Base-by-base conservation (phyloP, 2,888 invertebrate species). In the Matsumyia berberina region DNA sequence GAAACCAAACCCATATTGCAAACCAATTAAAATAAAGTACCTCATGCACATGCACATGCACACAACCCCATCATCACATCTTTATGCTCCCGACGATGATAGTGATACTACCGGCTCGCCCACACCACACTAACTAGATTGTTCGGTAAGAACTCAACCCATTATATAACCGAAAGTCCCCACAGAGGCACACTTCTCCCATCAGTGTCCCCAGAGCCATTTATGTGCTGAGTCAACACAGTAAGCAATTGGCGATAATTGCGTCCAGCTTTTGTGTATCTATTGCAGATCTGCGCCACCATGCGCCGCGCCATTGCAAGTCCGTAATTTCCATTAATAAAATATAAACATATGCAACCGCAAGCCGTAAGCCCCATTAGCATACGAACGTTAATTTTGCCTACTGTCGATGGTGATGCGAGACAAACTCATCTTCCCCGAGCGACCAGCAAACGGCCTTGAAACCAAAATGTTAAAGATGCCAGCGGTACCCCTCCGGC, bases 391-490 rank as follows among this genome's bases (percentile, higher is more conserved):
- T 46, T 67, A 57, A 67, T 46, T 62, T 73, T 15, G 49, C 57
- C 6, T 44, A 33, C 42, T 8, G 8, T 39, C 24, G 35, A n/a
- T 57, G 57, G 24, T 69, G 33, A 31, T 69, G 80, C 49, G 60
- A 31, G 79, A 69, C 60, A 79, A 83, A 31, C 42, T 74, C 46
- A 51, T 55, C 39, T 79, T 73, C 66, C 35, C 66, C 35, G 58
- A 78, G 46, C 73, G 51, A 79, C 58, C 58, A 60, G 55, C 67
- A 37, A 74, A 74, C 79, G 83, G 79, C 83, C 83, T 83, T 83
- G 83, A 83, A 55, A 69, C 33, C 62, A 42, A 79, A 79, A 79
- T 79, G 79, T 64, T 83, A 79, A 83, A 83, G 83, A 79, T 69
- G 49, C 24, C 24, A 73, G 60, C 19, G 31, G 29, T 15, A 49